A percentile compares a stretch with the other conserved stretches of the same genome.
phyloP scores from a whole-genome alignment of 1,140 invertebrate genomes.

The Drosophila pseudoobscura region DNA sequence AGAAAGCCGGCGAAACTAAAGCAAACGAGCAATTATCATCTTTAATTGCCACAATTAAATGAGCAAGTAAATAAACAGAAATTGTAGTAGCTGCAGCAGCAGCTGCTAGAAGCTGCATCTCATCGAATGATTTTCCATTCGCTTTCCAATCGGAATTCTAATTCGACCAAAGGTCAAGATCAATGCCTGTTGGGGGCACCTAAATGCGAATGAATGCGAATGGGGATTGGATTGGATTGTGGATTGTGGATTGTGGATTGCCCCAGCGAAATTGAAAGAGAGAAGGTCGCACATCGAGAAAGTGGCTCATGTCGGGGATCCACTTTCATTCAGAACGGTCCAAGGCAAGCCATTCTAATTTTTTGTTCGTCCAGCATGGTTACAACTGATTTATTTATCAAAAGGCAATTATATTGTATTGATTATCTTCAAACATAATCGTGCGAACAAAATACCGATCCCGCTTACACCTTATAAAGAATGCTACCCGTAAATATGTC shows the following conservation, averaged over 20 bases:
- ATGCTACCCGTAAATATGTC: no score
- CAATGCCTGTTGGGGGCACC: constrained; percentile 2
- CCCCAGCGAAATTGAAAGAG: constrained; percentile 1
- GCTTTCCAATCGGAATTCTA: constrained; percentile 24
- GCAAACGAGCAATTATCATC: constrained; percentile 61
- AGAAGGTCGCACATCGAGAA: constrained; percentile 18
- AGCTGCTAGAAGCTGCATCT: constrained; percentile 1
- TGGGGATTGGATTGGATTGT: no score
- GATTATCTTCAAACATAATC: no score
- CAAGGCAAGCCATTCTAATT: no score
- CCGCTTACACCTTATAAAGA: no score
- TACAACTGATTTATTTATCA: no score
- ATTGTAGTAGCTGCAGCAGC: neutral
- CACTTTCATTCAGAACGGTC: no score
- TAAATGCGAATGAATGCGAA: constrained; percentile 13
- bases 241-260: constrained; percentile 15
- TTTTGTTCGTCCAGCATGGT: no score
- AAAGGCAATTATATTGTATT: no score
- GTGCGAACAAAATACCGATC: no score
- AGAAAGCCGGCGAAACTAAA: constrained; percentile 60
- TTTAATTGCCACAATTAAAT: constrained; percentile 69
- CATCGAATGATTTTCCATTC: constrained; percentile 37
- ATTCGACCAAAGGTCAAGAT: constrained; percentile 46
- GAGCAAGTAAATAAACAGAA: constrained; percentile 21
- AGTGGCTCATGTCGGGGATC: neutral